These are phyloP conservation scores for Tenrec ecaudatus DNA, from an alignment of 2,113 vertebrate genomes.

Conservation along the genomic window DNA sequence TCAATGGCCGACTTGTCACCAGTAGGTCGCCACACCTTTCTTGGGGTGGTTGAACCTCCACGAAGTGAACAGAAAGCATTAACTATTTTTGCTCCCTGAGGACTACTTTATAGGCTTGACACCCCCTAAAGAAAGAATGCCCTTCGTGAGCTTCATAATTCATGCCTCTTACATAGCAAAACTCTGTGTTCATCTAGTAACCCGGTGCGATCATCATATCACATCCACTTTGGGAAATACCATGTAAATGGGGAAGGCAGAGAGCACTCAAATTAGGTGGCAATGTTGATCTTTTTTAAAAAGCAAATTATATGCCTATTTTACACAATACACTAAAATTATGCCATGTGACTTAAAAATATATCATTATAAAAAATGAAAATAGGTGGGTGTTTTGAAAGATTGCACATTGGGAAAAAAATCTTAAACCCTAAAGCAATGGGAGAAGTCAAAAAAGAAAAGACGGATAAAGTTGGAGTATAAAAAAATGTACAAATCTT, in stretches of 20 bases:
- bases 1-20: background rate
- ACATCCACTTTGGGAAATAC: too few relatives aligned
- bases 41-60: too few relatives aligned
- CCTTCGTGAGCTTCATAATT: too few relatives aligned
- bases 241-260: too few relatives aligned
- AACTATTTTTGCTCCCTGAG: background rate
- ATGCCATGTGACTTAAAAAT: too few relatives aligned
- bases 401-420: background rate
- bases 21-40: background rate
- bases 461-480: background rate
- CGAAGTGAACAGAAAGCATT: background rate
- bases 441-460: background rate
- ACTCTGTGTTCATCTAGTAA: too few relatives aligned
- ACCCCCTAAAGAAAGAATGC: too few relatives aligned
- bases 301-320: background rate
- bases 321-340: too few relatives aligned
- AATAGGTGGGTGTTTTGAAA: slow-evolving; percentile 1
- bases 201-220: too few relatives aligned
- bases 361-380: slow-evolving; percentile 27
- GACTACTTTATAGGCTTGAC: too few relatives aligned
- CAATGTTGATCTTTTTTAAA: background rate
- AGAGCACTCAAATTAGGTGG: too few relatives aligned
- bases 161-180: too few relatives aligned
- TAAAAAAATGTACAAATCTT: background rate
- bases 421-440: slow-evolving; percentile 19